Base-by-base conservation (phyloP, 2,888 invertebrate species). In the Acanthacorydalis orientalis region DNA sequence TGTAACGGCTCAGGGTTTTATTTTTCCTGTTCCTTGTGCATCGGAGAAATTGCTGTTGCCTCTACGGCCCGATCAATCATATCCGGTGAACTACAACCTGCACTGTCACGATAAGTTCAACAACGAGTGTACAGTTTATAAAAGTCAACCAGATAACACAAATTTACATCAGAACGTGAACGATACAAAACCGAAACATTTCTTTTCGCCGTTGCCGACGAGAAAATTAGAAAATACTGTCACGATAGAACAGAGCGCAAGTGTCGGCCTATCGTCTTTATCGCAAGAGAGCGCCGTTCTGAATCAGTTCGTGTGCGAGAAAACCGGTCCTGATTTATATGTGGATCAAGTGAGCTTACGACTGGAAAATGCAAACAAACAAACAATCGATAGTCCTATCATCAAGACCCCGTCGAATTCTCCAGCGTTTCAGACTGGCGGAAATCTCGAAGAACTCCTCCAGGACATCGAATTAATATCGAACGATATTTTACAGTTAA, bases 391-490 rank as follows among this genome's bases (percentile, higher is more conserved):
- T 2, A 23, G 23, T 23, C 23, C 23, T 39, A 9, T 16, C 7
- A 39, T n/a, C 16, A 14, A 39, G 15, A 15, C 15, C 8, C 39
- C 14, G 16, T 31, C 31, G 7, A 23, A 46, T 39, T 34, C 68
- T 64, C 34, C 41, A 46, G 60, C 67, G 38, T 71, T 71, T 59
- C 68, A 68, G 55, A 75, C 71, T 23, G 77, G 76, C 10, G 79
- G 78, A 0, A 81, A 81, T 57, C 65, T 82, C 38, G 81, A 82
- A 54, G 77, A 81, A 51, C 63, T 82, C 40, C 63, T 82, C 0
- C 76, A 78, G 49, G 81, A 82, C 51, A 79, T 81, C 7, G 78
- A 80, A 58, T 71, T 74, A 0, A 69, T 74, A 47, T 73, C 74
- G 1, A 61, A 64, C 52, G 67, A 63, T 47, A 63, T 63, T 42